Evolutionary conservation across 2,113 vertebrate species (phyloP).

Genomic region (Sapajus apella): DNA sequence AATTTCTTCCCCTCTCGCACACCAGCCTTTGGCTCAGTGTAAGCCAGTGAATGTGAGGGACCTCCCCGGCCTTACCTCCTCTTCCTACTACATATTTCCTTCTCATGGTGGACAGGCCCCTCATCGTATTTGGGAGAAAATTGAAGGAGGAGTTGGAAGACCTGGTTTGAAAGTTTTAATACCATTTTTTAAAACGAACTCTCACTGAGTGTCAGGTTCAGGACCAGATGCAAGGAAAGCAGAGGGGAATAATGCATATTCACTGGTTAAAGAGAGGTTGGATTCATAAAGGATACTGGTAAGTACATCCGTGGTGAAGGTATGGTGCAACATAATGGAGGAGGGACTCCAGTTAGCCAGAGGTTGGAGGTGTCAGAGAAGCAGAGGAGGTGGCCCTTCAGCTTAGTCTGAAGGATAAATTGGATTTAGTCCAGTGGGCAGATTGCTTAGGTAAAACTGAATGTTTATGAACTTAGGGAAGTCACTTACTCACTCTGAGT

Average conservation of each 20-base stretch:
- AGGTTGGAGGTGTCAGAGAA: neutral
- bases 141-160: neutral
- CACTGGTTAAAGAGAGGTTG: neutral
- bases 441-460: neutral
- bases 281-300: neutral
- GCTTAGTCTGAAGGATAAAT: neutral
- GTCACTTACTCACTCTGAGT: neutral
- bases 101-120: neutral
- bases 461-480: neutral
- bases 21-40: neutral
- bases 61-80: accelerated
- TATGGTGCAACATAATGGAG: neutral
- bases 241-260: neutral
- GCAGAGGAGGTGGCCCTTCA: neutral
- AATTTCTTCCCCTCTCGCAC: neutral
- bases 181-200: neutral
- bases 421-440: neutral
- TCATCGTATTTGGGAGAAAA: neutral
- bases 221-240: neutral
- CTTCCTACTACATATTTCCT: neutral
- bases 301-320: neutral
- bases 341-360: neutral
- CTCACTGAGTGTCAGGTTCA: neutral
- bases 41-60: neutral
- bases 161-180: neutral